Evolutionary conservation across 1,140 invertebrate species (phyloP), one percentile per base, ranked within the genome.

Genomic region (Bactericera cockerelli): DNA sequence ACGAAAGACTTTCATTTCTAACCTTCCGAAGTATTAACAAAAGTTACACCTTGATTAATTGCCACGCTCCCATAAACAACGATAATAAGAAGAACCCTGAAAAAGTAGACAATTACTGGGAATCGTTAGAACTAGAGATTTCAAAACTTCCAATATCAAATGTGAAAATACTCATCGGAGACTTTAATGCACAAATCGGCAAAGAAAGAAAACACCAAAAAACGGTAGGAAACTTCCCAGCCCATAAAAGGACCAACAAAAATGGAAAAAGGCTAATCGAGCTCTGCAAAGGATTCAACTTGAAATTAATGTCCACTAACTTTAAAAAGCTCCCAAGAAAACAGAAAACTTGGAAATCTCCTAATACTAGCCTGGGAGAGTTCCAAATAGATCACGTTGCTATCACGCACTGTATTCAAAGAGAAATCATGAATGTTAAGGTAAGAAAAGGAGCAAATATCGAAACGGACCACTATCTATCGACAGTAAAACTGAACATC

Each of bases 81-180:
- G 42, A 49, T n/a, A 49, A 49, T 22, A 49, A 22, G 22, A 49
- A 22, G 19, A 16, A 49, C 42, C 42, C 42, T 10, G n/a, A 49
- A 4, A 49, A 49, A 49, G 42, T 49, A 6, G 42, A 49, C n/a
- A 4, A 19, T 4, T 49, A 49, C 42, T 49, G 42, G 42, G 42
- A 49, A 16, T 49, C 42, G 3, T 16, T 49, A 4, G 42, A 49
- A 22, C 22, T 10, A 10, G 49, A 62, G 2, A 11, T 25, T 13
- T 19, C 31, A 14, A 11, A 58, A 25, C 26, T 31, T 24, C 55
- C 63, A 16, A 36, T 13, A 19, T 53, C 61, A 19, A 26, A 55
- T 57, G 56, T 63, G 19, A 63, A 61, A 59, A 61, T 63, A 16
- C 2, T 63, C 11, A 1, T 64, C 36, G 59, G 62, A 13, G 62